A percentile compares a stretch with the other conserved stretches of the same genome.
phyloP scores from a whole-genome alignment of 2,797 vertebrate genomes.

The Sarcoramphus papa region DNA sequence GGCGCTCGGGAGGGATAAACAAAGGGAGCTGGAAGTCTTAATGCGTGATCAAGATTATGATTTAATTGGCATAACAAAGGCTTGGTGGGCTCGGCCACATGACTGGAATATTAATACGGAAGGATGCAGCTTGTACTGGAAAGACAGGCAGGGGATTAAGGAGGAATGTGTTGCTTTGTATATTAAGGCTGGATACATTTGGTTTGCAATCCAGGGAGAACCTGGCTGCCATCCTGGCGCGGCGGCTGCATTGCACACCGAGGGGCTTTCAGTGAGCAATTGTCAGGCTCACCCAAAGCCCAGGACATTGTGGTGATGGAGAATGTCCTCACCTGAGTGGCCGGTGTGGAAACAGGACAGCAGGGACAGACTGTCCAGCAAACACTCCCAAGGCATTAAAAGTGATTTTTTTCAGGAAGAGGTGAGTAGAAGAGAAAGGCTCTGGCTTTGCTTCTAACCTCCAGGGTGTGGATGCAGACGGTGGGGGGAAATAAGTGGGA shows the following conservation, averaged over 20 bases:
- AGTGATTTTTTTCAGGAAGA: not conserved
- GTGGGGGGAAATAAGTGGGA: not conserved
- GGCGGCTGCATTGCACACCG: rapidly evolving
- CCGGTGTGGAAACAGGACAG: not conserved
- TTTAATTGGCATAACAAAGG: constrained; percentile 47
- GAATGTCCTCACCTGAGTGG: not conserved
- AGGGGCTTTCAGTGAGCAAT: not conserved
- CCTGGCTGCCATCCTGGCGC: not conserved
- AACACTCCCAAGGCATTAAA: not conserved
- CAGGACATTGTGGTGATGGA: rapidly evolving
- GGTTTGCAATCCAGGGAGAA: not conserved
- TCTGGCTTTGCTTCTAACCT: not conserved
- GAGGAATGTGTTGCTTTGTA: not conserved
- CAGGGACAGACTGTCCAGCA: not conserved
- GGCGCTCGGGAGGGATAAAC: not conserved
- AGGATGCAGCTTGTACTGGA: not conserved
- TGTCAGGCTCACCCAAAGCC: not conserved
- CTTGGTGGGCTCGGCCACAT: not conserved
- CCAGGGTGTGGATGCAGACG: not conserved
- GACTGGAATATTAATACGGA: constrained; percentile 41
- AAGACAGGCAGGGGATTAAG: not conserved
- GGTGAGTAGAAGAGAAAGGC: not conserved
- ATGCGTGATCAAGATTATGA: constrained; percentile 6
- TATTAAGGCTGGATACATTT: not conserved
- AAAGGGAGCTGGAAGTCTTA: not conserved